Conservation (phyloP, 2,113 vertebrate species). For the Nothoprocta perdicaria region DNA sequence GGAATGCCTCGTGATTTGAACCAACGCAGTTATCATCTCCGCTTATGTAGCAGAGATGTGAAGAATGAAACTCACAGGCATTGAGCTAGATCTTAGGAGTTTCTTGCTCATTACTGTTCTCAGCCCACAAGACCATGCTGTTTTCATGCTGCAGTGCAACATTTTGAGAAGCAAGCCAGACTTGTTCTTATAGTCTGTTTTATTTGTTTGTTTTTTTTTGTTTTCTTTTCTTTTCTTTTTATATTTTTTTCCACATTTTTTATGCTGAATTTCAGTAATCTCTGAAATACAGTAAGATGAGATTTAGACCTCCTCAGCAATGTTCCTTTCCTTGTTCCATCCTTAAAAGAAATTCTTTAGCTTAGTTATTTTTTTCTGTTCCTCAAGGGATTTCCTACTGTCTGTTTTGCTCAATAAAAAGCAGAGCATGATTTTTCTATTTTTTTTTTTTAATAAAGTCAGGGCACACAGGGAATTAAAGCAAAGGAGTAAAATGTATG, state of each 20-base stretch:
- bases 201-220: not conserved
- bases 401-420: not conserved
- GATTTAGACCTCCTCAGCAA: constrained; percentile 16
- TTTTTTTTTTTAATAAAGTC: not conserved
- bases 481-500: not conserved
- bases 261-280: not conserved
- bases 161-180: not conserved
- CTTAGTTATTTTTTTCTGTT: not conserved
- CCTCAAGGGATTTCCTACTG: not conserved
- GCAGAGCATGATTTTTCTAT: not conserved
- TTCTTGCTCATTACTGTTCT: not conserved
- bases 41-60: not conserved
- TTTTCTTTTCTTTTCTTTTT: not conserved
- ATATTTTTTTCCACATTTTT: not conserved
- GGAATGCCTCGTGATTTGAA: not conserved
- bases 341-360: not conserved
- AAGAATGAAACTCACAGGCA: not conserved
- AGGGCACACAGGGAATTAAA: not conserved
- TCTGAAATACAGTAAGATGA: not conserved
- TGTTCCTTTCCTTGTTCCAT: not conserved
- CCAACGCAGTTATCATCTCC: not conserved
- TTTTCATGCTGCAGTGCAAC: not conserved
- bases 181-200: not conserved
- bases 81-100: not conserved
- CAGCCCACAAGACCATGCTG: not conserved